Evolutionary conservation across 92 coral and sea anemone species (phyloP).

Genomic region (Scolanthus callimorphus): DNA sequence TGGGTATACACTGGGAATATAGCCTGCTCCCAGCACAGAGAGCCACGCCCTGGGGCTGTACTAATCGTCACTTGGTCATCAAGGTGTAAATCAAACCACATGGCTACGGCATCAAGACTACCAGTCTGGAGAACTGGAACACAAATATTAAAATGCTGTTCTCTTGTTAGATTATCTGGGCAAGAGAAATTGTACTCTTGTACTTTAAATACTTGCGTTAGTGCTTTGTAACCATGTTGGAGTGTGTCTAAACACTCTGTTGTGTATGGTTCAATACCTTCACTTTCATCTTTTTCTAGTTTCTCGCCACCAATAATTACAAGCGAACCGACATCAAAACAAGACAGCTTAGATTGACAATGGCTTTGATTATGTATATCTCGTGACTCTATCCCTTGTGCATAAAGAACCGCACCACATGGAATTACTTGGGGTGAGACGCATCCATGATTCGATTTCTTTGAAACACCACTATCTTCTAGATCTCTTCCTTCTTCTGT

Average conservation of each 20-base stretch:
- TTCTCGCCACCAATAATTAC: slow-evolving; percentile 77
- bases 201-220: slow-evolving; percentile 58
- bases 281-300: slow-evolving; percentile 29
- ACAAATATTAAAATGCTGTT: slow-evolving; percentile 24
- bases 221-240: slow-evolving; percentile 42
- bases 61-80: slow-evolving; percentile 65
- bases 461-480: background rate
- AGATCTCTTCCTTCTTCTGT: background rate
- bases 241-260: slow-evolving; percentile 71
- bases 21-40: slow-evolving; percentile 99
- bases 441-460: background rate
- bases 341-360: slow-evolving; percentile 32
- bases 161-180: slow-evolving; percentile 45
- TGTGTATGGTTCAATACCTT: slow-evolving; percentile 78
- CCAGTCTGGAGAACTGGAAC: slow-evolving; percentile 53
- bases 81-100: slow-evolving; percentile 88
- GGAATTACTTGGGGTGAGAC: slow-evolving; percentile 70
- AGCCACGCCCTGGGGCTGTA: slow-evolving; percentile 77
- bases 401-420: slow-evolving; percentile 76
- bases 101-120: slow-evolving; percentile 76
- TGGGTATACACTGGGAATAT: slow-evolving; percentile 66
- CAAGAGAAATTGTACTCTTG: slow-evolving; percentile 66
- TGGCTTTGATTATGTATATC: slow-evolving; percentile 62
- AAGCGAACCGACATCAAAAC: slow-evolving; percentile 44
- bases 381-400: slow-evolving; percentile 61